Conservation (phyloP, 2,888 invertebrate genomes). For the Sinohyriopsis cumingii region DNA sequence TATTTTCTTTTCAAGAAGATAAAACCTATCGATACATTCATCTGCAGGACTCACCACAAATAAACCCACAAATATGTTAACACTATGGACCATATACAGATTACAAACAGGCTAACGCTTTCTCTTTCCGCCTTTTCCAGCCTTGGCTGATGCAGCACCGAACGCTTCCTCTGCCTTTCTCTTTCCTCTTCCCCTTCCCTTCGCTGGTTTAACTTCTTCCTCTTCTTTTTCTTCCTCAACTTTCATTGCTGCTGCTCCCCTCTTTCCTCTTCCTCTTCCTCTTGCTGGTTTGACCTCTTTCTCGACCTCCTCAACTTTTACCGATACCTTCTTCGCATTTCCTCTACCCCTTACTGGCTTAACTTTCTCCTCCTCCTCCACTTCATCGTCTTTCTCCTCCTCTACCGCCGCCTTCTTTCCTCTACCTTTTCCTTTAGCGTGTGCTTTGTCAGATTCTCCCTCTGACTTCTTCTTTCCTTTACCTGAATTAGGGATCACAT, state of each 20-base stretch:
- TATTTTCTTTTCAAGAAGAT: too few relatives aligned
- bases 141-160: slow-evolving; percentile 18
- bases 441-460: slow-evolving; percentile 13
- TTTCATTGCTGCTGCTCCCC: slow-evolving; percentile 6
- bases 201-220: slow-evolving; percentile 9
- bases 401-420: slow-evolving; percentile 16
- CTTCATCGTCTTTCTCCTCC: slow-evolving; percentile 17
- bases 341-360: slow-evolving; percentile 8
- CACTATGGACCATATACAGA: too few relatives aligned
- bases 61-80: too few relatives aligned
- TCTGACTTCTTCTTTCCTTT: slow-evolving; percentile 20
- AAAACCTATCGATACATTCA: too few relatives aligned
- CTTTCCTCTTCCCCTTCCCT: slow-evolving; percentile 34
- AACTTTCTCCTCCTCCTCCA: slow-evolving; percentile 14
- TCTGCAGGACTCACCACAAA: too few relatives aligned
- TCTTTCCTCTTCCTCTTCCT: slow-evolving; percentile 20
- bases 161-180: slow-evolving; percentile 25
- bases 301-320: slow-evolving; percentile 13
- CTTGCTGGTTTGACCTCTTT: slow-evolving; percentile 6
- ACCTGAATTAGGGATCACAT: neutral
- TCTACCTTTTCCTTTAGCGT: slow-evolving; percentile 13
- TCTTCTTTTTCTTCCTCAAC: slow-evolving; percentile 5
- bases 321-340: slow-evolving; percentile 2
- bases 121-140: slow-evolving; percentile 23
- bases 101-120: slow-evolving; percentile 2